phyloP scores from a whole-genome alignment of 1,140 invertebrate genomes.

The Pantala flavescens region DNA sequence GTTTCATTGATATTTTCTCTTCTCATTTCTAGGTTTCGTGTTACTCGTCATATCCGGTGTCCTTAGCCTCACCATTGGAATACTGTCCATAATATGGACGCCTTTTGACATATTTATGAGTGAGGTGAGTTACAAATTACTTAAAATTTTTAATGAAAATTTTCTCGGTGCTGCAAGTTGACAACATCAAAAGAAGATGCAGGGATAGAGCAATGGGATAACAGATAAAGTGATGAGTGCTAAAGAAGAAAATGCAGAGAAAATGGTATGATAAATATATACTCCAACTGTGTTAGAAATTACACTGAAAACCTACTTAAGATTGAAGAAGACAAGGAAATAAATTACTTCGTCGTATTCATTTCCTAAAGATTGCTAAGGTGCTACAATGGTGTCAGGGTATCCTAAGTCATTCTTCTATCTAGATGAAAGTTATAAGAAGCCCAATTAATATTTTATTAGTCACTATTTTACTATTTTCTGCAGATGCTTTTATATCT shows the following conservation, averaged over 20 bases:
- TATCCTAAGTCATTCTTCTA: no score
- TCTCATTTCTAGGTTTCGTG: neutral
- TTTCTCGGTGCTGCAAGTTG: neutral
- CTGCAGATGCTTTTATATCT: no score
- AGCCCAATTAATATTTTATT: no score
- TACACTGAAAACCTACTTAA: no score
- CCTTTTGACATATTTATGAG: slow-evolving; percentile 42
- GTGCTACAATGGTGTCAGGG: no score
- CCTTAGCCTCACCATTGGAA: slow-evolving; percentile 26
- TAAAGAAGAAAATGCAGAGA: neutral
- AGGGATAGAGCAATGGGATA: neutral
- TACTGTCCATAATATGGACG: slow-evolving; percentile 39
- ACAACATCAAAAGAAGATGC: neutral
- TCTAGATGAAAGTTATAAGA: no score
- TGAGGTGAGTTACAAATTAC: slow-evolving; percentile 30
- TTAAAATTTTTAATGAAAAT: neutral
- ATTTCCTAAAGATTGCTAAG: no score
- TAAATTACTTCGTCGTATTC: no score
- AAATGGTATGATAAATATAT: neutral
- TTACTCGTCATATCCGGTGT: neutral
- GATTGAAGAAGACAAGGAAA: no score
- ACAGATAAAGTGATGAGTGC: neutral
- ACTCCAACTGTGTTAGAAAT: no score
- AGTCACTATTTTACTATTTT: no score
- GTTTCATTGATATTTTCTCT: neutral